A percentile compares a stretch with the other conserved stretches of the same genome.
Conservation (phyloP, 2,888 invertebrate genomes). For the Cotesia congregata region DNA sequence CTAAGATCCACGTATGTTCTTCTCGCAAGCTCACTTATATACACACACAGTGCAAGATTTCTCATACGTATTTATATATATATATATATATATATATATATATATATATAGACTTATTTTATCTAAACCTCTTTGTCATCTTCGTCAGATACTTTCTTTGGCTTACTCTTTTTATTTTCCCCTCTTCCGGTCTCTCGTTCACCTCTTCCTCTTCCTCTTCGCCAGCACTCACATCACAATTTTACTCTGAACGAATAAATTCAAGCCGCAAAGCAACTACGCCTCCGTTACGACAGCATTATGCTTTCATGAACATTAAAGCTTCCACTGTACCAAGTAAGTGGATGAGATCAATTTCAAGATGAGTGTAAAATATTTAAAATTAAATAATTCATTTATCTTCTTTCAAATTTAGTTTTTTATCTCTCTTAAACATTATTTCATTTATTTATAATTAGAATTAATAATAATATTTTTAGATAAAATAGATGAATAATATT, state of each 20-base stretch:
- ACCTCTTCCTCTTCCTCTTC: slow-evolving; percentile 12
- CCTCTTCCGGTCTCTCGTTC: slow-evolving; percentile 5
- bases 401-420: slow-evolving; percentile 23
- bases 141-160: background rate
- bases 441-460: background rate
- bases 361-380: slow-evolving; percentile 36
- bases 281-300: slow-evolving; percentile 49
- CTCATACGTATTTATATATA: slow-evolving; percentile 18
- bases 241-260: slow-evolving; percentile 46
- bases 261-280: slow-evolving; percentile 40
- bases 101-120: slow-evolving; percentile 14
- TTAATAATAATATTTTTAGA: background rate
- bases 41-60: background rate
- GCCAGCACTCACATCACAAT: slow-evolving; percentile 42
- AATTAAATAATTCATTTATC: slow-evolving; percentile 27
- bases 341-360: slow-evolving; percentile 51
- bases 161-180: background rate
- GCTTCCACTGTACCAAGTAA: slow-evolving; percentile 45
- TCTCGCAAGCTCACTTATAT: slow-evolving; percentile 13
- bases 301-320: slow-evolving; percentile 53
- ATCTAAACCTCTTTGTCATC: background rate
- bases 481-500: no score
- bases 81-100: no score
- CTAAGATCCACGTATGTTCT: slow-evolving; percentile 29
- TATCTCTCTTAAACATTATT: background rate